A percentile compares a stretch with the other conserved stretches of the same genome.
phyloP scores from a whole-genome alignment of 2,113 vertebrate genomes.

The Chrysochloris asiatica region DNA sequence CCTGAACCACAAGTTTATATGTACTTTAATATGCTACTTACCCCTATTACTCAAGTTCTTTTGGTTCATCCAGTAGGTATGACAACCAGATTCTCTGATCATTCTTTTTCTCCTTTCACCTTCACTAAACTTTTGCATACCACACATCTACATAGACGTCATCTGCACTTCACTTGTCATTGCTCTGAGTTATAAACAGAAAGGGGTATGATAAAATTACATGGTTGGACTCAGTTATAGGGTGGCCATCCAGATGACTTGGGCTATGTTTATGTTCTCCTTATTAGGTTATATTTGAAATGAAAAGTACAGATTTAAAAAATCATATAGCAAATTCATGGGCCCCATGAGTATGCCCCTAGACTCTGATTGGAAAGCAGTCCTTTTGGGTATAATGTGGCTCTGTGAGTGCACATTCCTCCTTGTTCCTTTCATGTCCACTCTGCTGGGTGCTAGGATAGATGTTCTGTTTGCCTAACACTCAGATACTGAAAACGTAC shows the following conservation, averaged over 20 bases:
- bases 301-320: background rate
- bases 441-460: conserved; percentile 10
- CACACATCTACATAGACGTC: background rate
- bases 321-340: background rate
- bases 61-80: background rate
- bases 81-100: background rate
- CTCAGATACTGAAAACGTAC: background rate
- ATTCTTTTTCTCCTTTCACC: background rate
- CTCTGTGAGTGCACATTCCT: conserved; percentile 17
- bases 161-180: background rate
- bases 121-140: background rate
- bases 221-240: background rate
- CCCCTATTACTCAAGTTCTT: background rate
- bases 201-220: background rate
- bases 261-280: background rate
- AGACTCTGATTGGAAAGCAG: background rate
- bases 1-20: background rate
- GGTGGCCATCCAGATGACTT: background rate
- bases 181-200: background rate
- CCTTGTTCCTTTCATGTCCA: background rate
- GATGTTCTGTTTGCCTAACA: conserved; percentile 57
- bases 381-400: background rate
- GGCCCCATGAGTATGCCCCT: background rate
- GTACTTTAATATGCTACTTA: background rate
- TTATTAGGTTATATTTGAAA: background rate